Evolutionary conservation across 2,888 invertebrate genomes (phyloP).

Genomic region (Callinectes sapidus): DNA sequence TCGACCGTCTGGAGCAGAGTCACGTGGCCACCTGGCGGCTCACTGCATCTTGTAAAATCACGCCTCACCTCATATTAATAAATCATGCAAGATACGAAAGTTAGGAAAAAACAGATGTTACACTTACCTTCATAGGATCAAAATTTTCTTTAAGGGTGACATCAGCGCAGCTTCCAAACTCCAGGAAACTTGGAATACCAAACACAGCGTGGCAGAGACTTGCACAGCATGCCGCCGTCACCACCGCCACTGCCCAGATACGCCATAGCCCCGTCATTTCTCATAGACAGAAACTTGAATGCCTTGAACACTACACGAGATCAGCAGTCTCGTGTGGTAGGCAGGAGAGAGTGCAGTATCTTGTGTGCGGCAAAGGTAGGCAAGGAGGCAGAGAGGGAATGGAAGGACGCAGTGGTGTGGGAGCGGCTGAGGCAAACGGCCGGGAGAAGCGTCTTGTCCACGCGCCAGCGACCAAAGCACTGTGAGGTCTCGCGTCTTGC

Average conservation of each 20-base stretch:
- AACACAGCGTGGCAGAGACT: not conserved
- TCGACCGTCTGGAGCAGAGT: no score
- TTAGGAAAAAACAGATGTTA: not conserved
- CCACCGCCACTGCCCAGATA: not conserved
- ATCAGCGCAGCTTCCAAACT: slow-evolving; percentile 50
- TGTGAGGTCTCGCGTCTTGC: not conserved
- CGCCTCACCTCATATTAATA: not conserved
- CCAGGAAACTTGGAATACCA: slow-evolving; percentile 49
- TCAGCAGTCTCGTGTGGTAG: not conserved
- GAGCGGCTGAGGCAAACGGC: not conserved
- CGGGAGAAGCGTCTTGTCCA: not conserved
- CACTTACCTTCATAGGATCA: slow-evolving; percentile 60
- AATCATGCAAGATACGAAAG: not conserved
- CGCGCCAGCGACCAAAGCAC: not conserved
- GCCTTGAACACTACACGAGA: not conserved
- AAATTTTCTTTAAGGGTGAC: slow-evolving; percentile 49
- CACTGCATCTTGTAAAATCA: not conserved
- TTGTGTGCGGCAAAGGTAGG: not conserved
- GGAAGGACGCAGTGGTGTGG: not conserved
- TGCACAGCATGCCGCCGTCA: not conserved
- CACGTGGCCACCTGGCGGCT: no score
- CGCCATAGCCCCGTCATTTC: not conserved
- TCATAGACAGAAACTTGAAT: not conserved
- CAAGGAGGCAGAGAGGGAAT: not conserved
- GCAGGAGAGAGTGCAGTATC: not conserved